phyloP scores from a whole-genome alignment of 1,140 invertebrate genomes.

The Pomacea maculata region DNA sequence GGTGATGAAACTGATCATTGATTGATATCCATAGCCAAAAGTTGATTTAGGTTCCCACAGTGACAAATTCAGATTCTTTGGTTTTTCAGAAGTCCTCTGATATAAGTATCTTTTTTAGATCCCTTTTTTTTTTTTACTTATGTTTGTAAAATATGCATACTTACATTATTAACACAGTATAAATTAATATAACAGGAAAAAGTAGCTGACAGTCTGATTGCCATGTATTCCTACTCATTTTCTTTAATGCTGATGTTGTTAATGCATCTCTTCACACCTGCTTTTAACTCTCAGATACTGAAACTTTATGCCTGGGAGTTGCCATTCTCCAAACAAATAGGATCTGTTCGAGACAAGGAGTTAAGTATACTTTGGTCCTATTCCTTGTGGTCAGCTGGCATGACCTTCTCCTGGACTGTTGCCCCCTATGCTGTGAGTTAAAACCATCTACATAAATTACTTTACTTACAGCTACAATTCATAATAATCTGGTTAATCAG shows the following conservation, averaged over 20 bases:
- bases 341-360: constrained; percentile 60
- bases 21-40: background rate
- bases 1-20: constrained; percentile 26
- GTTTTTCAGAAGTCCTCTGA: background rate
- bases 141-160: too few species aligned
- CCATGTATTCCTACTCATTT: too few species aligned
- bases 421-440: constrained; percentile 82
- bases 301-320: constrained; percentile 59
- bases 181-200: too few species aligned
- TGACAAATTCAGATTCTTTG: background rate
- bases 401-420: constrained; percentile 93
- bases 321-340: constrained; percentile 64
- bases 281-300: constrained; percentile 39
- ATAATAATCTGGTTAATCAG: too few species aligned
- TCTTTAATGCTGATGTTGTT: background rate
- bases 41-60: background rate
- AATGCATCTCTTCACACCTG: background rate
- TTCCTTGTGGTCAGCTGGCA: constrained; percentile 69
- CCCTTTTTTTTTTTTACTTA: background rate
- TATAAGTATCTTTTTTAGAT: too few species aligned
- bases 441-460: too few species aligned
- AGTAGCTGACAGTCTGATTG: too few species aligned
- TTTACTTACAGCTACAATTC: too few species aligned
- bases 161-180: too few species aligned
- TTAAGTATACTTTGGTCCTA: constrained; percentile 62